Conservation (phyloP, 2,888 invertebrate genomes). For the Idaea straminata region DNA sequence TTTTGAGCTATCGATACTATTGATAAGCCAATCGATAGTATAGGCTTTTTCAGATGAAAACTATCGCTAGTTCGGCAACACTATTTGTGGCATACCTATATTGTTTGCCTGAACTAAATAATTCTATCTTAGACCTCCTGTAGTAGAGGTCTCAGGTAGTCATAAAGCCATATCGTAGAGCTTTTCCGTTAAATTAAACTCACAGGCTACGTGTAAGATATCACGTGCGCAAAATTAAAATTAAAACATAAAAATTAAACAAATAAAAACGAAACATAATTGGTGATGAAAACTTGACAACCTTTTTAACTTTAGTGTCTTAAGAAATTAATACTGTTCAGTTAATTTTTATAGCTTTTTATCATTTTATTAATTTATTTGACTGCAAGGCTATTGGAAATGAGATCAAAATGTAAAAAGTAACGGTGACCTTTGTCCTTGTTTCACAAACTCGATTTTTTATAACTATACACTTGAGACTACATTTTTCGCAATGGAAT, state of each 20-base stretch:
- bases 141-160: no score
- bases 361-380: constrained; percentile 8
- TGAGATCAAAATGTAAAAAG: background rate
- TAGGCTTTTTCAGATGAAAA: no score
- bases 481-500: background rate
- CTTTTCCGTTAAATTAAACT: background rate
- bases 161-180: background rate
- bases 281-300: background rate
- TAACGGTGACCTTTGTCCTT: background rate
- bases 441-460: background rate
- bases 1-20: no score
- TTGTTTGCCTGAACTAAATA: no score
- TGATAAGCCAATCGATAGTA: no score
- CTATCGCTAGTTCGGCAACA: no score
- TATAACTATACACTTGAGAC: background rate
- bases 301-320: constrained; percentile 1
- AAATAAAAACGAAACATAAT: background rate
- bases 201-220: background rate
- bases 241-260: background rate
- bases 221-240: background rate
- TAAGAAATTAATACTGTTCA: background rate
- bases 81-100: no score
- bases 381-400: background rate
- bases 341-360: background rate
- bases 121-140: no score